Evolutionary conservation across 2,888 invertebrate species (phyloP), one percentile per base, ranked within the genome.

Genomic region (Drosophila pseudotalamancana): DNA sequence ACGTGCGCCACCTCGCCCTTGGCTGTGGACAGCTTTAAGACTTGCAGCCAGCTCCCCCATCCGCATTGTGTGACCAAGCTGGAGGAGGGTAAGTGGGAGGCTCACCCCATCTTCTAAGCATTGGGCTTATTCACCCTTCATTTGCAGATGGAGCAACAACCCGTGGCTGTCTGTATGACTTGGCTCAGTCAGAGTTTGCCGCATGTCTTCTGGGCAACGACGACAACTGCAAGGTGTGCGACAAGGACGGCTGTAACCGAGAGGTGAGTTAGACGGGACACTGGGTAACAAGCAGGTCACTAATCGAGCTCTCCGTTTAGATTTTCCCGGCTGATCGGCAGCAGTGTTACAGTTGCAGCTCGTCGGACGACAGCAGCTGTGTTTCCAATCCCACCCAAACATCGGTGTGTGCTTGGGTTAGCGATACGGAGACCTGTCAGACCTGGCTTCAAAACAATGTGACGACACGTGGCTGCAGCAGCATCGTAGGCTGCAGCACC

Each of bases 401-500:
- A 0, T 12, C 45, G 2, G 65, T 72, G 14, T 90, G 90, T 32
- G 72, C 84, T 1, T 69, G 68, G 42, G 35, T 88, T 1, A 73
- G 73, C 4, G 74, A 75, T 0, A 65, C 64, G 6, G 91, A 90
- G 34, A 68, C 77, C 3, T 90, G 90, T 37, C 71, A 83, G 16
- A 79, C 89, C 1, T 53, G 70, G 0, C 53, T 89, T 5, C 57
- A 65, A 8, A 65, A 67, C 11, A 89, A 88, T 53, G 55, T 76
- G 5, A 90, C 91, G 3, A 65, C 76, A 3, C 90, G 90, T 21
- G 90, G 87, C 2, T 90, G 90, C 60, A 84, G 87, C 51, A 88
- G 89, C 8, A 37, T 43, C 11, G 6, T 90, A 1, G 45, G 51
- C 0, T 90, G 90, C 55, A 85, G 85, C 39, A 21, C 59, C 19